Percentiles rank a stretch among this genome's conserved stretches.
Evolutionary conservation across 2,797 vertebrate species (phyloP).

Genomic region (Cynopterus sphinx): DNA sequence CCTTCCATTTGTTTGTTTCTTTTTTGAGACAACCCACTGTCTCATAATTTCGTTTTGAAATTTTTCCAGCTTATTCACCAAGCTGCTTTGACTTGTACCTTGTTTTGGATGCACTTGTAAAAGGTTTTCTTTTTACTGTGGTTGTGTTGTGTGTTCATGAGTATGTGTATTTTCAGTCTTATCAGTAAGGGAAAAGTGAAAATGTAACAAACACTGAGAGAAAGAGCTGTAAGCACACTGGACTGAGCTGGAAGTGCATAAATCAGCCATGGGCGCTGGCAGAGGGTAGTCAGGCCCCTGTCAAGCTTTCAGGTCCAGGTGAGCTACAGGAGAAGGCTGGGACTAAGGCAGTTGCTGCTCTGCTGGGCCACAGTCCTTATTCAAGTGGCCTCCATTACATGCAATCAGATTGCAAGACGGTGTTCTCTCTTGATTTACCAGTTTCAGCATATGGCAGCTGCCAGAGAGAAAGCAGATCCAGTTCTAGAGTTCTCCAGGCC

Average conservation of each 20-base stretch:
- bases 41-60: not conserved
- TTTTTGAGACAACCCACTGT: constrained; percentile 23
- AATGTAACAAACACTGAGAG: not conserved
- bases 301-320: not conserved
- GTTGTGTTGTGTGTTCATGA: not conserved
- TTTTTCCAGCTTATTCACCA: not conserved
- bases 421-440: not conserved
- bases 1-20: not conserved
- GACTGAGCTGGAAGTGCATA: too few species aligned
- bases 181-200: not conserved
- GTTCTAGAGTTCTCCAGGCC: not conserved
- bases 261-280: not conserved
- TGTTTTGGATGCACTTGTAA: not conserved
- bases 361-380: not conserved
- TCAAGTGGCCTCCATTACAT: not conserved
- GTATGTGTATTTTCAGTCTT: not conserved
- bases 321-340: not conserved
- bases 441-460: not conserved
- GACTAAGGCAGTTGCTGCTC: not conserved
- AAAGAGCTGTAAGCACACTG: not conserved
- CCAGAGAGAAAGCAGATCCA: not conserved
- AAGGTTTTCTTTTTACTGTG: not conserved
- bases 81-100: not conserved
- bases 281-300: not conserved
- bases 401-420: not conserved